phyloP scores from a whole-genome alignment of 2,113 vertebrate species.

The Oncorhynchus kisutch region DNA sequence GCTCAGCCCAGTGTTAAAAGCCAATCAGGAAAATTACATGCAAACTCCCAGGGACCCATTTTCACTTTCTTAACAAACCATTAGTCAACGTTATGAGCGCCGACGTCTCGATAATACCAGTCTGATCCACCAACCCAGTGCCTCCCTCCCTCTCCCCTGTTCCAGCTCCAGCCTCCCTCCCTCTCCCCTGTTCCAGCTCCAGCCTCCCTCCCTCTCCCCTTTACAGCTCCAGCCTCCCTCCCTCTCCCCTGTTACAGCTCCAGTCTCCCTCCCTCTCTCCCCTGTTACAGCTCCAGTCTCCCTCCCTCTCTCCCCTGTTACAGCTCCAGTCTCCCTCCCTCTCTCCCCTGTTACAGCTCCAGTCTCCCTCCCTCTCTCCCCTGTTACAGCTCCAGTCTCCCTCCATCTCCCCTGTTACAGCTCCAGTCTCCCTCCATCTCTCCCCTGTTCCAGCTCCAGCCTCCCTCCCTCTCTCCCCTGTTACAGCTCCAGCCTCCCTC shows the following conservation, averaged over 20 bases:
- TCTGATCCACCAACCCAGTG: conserved; percentile 43
- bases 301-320: not conserved
- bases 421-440: not conserved
- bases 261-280: conserved; percentile 25
- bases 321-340: conserved; percentile 17
- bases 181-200: not conserved
- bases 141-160: conserved; percentile 21
- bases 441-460: not conserved
- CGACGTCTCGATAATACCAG: conserved; percentile 70
- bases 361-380: not conserved
- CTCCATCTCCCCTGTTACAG: conserved; percentile 6
- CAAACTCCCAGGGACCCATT: conserved; percentile 89
- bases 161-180: not conserved
- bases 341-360: not conserved
- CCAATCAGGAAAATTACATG: conserved; percentile 97
- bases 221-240: not conserved
- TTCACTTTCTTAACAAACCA: conserved; percentile 82
- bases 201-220: conserved; percentile 1
- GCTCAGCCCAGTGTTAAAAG: conserved; percentile 88
- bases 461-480: not conserved
- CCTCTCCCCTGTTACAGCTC: no score
- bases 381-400: conserved; percentile 1
- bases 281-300: not conserved
- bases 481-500: conserved; percentile 11
- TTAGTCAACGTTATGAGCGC: conserved; percentile 79